These are phyloP conservation scores for Esperia sulphurella DNA, from an alignment of 2,888 invertebrate species.

Conservation along the genomic window DNA sequence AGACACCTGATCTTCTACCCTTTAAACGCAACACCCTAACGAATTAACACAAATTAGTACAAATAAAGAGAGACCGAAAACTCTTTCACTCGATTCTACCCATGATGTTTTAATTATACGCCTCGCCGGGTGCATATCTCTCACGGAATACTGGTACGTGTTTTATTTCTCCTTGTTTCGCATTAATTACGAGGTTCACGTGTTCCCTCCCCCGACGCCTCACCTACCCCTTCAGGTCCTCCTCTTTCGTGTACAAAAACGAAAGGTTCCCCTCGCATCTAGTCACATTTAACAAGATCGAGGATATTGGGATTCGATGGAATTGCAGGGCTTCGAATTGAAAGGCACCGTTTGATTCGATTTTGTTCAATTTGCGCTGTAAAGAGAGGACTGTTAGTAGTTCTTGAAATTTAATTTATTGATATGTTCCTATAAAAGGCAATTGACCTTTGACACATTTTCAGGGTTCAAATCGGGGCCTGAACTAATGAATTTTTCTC, in stretches of 20 bases:
- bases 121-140: conserved; percentile 41
- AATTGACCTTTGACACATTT: no score
- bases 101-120: conserved; percentile 59
- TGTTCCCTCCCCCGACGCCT: conserved; percentile 14
- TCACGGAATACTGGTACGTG: conserved; percentile 32
- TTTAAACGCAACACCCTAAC: background rate
- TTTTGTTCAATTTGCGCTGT: background rate
- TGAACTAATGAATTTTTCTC: no score
- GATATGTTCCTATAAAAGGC: no score
- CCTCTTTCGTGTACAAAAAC: conserved; percentile 54
- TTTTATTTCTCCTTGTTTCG: conserved; percentile 60
- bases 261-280: conserved; percentile 30
- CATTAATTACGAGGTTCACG: conserved; percentile 53
- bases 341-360: conserved; percentile 12
- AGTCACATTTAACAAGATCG: conserved; percentile 35
- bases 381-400: no score
- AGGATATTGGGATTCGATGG: conserved; percentile 30
- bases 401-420: no score
- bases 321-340: conserved; percentile 16
- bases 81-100: conserved; percentile 30
- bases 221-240: conserved; percentile 22
- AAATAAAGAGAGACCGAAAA: conserved; percentile 13
- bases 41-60: conserved; percentile 1
- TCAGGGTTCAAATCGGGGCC: no score
- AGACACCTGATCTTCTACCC: no score